Evolutionary conservation across 2,888 invertebrate genomes (phyloP).

Genomic region (Antheraea yamamai): DNA sequence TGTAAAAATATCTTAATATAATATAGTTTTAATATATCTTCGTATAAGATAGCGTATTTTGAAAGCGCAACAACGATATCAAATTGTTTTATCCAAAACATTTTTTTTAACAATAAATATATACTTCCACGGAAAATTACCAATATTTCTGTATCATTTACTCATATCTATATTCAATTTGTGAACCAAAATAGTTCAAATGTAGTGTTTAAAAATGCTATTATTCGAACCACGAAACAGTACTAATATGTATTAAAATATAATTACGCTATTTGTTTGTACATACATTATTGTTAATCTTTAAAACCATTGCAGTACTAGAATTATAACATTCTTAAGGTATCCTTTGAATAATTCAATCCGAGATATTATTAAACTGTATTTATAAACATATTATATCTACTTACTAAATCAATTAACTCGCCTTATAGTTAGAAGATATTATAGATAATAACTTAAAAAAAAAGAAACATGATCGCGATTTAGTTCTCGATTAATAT

Average conservation of each 20-base stretch:
- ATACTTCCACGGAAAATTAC: not conserved
- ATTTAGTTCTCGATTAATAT: not conserved
- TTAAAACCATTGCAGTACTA: not conserved
- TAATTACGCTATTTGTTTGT: not conserved
- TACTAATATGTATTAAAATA: not conserved
- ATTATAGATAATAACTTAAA: constrained; percentile 4
- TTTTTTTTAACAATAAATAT: not conserved
- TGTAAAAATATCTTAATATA: too few relatives aligned
- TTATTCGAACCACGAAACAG: not conserved
- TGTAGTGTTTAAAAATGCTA: not conserved
- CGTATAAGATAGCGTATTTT: not conserved
- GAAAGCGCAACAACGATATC: not conserved
- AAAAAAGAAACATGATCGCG: constrained; percentile 1
- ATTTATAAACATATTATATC: not conserved
- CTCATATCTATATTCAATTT: not conserved
- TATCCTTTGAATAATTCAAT: not conserved
- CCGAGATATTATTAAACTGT: not conserved
- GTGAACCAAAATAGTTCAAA: not conserved
- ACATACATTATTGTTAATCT: not conserved
- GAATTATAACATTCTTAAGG: not conserved
- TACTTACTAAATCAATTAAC: constrained; percentile 2
- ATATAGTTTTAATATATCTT: not conserved
- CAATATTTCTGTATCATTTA: not conserved
- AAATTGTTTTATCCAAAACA: not conserved
- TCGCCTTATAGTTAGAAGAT: constrained; percentile 1